Percentiles rank a stretch among this genome's conserved stretches.
Conservation (phyloP, 92 coral and sea anemone species). For the Pocillopora grandis region DNA sequence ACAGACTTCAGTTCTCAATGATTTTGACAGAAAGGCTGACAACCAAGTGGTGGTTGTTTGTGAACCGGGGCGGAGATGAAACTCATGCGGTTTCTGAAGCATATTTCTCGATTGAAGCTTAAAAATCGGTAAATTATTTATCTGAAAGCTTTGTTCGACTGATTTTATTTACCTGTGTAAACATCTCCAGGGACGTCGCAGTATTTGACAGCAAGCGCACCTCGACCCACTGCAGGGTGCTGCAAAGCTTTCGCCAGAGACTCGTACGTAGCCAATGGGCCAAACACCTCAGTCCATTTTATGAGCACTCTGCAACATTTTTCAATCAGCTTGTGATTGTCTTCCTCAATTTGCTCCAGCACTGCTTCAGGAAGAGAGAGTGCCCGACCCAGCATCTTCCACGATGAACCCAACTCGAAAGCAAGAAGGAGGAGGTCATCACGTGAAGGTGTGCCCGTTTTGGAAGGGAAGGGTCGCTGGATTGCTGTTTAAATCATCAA, state of each 20-base stretch:
- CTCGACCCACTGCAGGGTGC: constrained; percentile 13
- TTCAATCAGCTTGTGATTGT: constrained; percentile 31
- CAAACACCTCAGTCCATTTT: constrained; percentile 26
- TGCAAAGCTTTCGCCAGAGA: constrained; percentile 22
- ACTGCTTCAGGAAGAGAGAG: constrained; percentile 32
- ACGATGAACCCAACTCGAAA: constrained; percentile 18
- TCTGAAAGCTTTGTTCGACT: too few species aligned
- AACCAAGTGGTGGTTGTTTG: too few species aligned
- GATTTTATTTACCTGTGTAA: not conserved
- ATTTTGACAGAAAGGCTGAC: too few species aligned
- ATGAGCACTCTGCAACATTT: constrained; percentile 32
- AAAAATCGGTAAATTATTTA: too few species aligned
- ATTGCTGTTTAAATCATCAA: not conserved
- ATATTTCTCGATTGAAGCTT: too few species aligned
- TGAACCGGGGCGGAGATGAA: too few species aligned
- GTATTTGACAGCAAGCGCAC: constrained; percentile 25
- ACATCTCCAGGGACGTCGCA: constrained; percentile 1
- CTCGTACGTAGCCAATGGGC: constrained; percentile 28
- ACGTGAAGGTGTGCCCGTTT: constrained; percentile 9
- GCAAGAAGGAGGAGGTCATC: constrained; percentile 38
- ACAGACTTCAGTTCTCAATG: too few species aligned
- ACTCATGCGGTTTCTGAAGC: too few species aligned
- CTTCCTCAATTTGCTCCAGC: constrained; percentile 47
- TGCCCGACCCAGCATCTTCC: constrained; percentile 51
- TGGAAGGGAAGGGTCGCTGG: not conserved